These are phyloP conservation scores for Luffia ferchaultella DNA, from an alignment of 2,888 invertebrate genomes.

Conservation along the genomic window DNA sequence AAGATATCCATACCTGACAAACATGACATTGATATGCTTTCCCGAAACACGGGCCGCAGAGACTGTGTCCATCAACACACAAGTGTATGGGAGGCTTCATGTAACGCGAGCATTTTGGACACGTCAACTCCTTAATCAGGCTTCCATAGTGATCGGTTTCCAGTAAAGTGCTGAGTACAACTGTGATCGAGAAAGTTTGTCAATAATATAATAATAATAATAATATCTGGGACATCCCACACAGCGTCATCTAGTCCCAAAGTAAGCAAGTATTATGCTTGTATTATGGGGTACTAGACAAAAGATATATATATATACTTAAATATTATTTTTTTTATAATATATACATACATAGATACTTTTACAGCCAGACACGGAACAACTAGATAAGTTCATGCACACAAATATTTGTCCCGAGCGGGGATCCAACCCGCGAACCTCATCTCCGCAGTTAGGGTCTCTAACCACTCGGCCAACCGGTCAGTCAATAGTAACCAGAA, in stretches of 20 bases:
- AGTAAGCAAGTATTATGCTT: too few species aligned
- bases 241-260: too few species aligned
- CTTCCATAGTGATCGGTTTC: slow-evolving; percentile 59
- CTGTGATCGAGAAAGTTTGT: slow-evolving; percentile 26
- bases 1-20: slow-evolving; percentile 42
- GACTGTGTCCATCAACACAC: slow-evolving; percentile 56
- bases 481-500: too few species aligned
- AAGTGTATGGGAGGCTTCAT: slow-evolving; percentile 58
- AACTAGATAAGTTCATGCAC: too few species aligned
- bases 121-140: slow-evolving; percentile 53
- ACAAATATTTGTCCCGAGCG: too few species aligned
- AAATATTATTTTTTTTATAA: not conserved
- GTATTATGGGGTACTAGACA: not conserved
- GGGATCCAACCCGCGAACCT: too few species aligned
- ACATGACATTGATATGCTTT: slow-evolving; percentile 52
- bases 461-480: too few species aligned
- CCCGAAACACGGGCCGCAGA: slow-evolving; percentile 45
- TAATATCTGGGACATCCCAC: too few species aligned
- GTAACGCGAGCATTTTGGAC: slow-evolving; percentile 51
- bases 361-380: too few species aligned
- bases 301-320: not conserved
- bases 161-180: slow-evolving; percentile 45
- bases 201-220: too few species aligned
- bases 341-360: not conserved
- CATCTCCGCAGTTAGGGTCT: too few species aligned